Base-by-base conservation (phyloP, 2,113 vertebrate genomes). In the Uria aalge region DNA sequence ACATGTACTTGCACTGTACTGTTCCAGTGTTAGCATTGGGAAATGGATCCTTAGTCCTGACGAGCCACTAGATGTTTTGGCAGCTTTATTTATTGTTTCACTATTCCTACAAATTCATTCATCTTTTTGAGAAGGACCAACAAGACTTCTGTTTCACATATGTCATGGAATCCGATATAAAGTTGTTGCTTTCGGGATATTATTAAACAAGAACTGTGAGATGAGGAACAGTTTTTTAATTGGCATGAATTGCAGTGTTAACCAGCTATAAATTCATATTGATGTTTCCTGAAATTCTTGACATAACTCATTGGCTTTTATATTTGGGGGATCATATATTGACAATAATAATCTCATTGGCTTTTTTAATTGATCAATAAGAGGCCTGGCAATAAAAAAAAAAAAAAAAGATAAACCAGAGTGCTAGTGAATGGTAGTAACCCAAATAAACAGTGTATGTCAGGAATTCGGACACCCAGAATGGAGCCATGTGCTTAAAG, bases 381-480 rank as follows among this genome's bases (percentile, higher is more conserved):
- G 74, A 91, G 15, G 34, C 41, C 67, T 72, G 34, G 24, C 50
- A 78, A 43, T 75, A 6, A 6, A n/a, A 88, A 48, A 29, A n/a
- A 27, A 24, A 36, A 15, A 21, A 10, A 36, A 64, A 29, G 9
- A 50, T 26, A 50, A 52, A 6, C 5, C 17, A n/a, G 67, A 62
- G 32, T 77, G 55, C 32, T 88, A 66, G 27, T 72, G 82, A 87
- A 4, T 68, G 48, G 14, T 62, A 26, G 53, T 43, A 94, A 91
- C n/a, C 15, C 76, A 97, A 86, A 94, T 81, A 96, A 94, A 92
- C 73, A 81, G 45, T 19, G 38, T 1, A 22, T 34, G 24, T 82
- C 30, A 95, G 86, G 69, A 92, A 73, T 96, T 94, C 80, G 64
- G n/a, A 71, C 75, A 60, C 69, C 52, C 60, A 15, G 80, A 89